Evolutionary conservation across 2,797 vertebrate genomes (phyloP).

Genomic region (Silurus lanzhouensis): DNA sequence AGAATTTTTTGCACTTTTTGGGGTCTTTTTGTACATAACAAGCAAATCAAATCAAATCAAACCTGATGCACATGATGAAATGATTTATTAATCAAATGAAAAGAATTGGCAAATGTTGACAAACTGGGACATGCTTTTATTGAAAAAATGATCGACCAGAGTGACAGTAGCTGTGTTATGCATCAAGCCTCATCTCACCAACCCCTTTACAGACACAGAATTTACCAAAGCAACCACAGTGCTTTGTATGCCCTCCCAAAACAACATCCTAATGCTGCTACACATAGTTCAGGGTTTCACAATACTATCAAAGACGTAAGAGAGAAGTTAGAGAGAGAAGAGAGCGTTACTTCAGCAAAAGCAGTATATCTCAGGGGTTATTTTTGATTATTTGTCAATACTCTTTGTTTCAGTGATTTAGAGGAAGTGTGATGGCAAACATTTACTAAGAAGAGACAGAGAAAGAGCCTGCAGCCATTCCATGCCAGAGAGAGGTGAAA

Average conservation of each 20-base stretch:
- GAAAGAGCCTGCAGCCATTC: slow-evolving; percentile 23
- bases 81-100: not conserved
- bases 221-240: not conserved
- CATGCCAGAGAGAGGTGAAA: slow-evolving; percentile 39
- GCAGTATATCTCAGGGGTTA: not conserved
- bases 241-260: not conserved
- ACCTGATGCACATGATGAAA: too few relatives aligned
- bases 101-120: not conserved
- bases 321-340: not conserved
- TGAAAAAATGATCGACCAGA: not conserved
- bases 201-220: not conserved
- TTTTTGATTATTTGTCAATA: not conserved
- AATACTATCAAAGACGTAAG: not conserved
- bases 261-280: not conserved
- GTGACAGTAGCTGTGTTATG: not conserved
- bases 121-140: not conserved
- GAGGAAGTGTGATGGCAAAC: not conserved
- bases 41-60: not conserved
- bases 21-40: not conserved
- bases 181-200: not conserved
- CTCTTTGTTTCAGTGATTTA: not conserved
- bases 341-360: not conserved
- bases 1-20: not conserved
- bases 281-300: not conserved
- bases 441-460: not conserved